These are phyloP conservation scores for Rhabdomys pumilio DNA, from an alignment of 2,797 vertebrate species.

Conservation along the genomic window DNA sequence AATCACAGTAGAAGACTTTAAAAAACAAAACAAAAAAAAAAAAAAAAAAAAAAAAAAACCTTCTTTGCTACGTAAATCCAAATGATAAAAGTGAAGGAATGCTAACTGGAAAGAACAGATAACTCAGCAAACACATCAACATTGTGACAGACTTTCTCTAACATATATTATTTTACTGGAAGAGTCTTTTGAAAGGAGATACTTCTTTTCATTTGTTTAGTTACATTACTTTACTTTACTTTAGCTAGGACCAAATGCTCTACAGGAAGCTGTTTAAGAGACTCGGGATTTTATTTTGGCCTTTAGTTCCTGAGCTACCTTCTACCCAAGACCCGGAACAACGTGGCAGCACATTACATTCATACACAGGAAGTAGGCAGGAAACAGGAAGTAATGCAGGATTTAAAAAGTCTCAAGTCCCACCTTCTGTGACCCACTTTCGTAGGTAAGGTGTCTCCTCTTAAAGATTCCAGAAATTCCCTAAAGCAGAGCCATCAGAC, in stretches of 20 bases:
- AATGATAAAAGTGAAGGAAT: conserved; percentile 36
- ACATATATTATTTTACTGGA: neutral
- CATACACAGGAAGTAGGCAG: neutral
- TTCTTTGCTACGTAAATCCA: neutral
- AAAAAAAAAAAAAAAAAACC: neutral
- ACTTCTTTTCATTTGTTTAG: neutral
- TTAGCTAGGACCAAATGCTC: neutral
- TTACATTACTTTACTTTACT: neutral
- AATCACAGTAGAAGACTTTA: conserved; percentile 1
- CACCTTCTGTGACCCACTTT: neutral
- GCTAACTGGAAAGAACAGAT: neutral
- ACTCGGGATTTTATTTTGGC: neutral
- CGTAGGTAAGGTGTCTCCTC: neutral
- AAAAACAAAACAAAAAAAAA: too few relatives aligned
- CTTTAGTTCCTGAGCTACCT: neutral
- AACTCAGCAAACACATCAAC: neutral
- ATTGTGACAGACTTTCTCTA: conserved; percentile 6
- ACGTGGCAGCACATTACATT: too few relatives aligned
- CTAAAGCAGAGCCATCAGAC: too few relatives aligned
- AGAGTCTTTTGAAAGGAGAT: neutral
- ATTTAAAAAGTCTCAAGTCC: too few relatives aligned
- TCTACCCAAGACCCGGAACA: neutral
- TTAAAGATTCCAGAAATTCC: neutral
- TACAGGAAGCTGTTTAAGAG: neutral
- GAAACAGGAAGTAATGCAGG: neutral